phyloP scores from a whole-genome alignment of 2,797 vertebrate genomes.

The Chaunax sp. region DNA sequence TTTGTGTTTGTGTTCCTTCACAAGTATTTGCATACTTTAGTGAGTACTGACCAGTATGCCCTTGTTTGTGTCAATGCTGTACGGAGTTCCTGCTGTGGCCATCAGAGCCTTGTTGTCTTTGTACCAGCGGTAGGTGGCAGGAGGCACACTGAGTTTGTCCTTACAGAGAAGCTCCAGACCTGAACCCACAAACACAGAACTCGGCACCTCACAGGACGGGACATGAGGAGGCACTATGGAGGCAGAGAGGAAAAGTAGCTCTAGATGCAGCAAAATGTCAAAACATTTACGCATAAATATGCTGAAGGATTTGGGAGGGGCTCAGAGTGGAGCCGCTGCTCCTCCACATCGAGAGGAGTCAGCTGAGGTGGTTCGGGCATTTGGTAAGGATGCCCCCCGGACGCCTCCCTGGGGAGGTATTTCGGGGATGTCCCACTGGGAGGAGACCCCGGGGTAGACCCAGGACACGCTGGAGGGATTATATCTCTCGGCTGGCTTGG shows the following conservation, averaged over 20 bases:
- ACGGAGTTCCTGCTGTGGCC: constrained; percentile 79
- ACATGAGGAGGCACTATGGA: constrained; percentile 88
- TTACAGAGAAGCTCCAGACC: constrained; percentile 90
- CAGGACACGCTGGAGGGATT: too few species aligned
- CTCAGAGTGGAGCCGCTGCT: too few species aligned
- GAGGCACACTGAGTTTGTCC: constrained; percentile 90
- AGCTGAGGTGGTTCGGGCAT: too few species aligned
- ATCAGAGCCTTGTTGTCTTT: constrained; percentile 88
- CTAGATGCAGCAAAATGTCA: not conserved
- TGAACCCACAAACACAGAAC: constrained; percentile 86
- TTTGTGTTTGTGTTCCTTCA: not conserved
- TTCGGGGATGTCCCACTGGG: too few species aligned
- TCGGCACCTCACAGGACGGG: constrained; percentile 90
- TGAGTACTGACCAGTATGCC: constrained; percentile 89
- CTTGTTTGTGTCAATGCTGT: constrained; percentile 86
- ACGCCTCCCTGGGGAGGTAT: too few species aligned
- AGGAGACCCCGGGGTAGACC: too few species aligned
- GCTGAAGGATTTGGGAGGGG: too few species aligned
- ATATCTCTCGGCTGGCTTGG: too few species aligned
- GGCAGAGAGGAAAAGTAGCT: not conserved
- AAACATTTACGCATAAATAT: not conserved
- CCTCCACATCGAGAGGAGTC: too few species aligned
- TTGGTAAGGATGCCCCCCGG: too few species aligned
- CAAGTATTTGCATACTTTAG: not conserved
- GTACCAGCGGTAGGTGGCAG: constrained; percentile 93